These are phyloP conservation scores for Alectoris magna DNA, from an alignment of 2,797 vertebrate genomes.

Conservation along the genomic window DNA sequence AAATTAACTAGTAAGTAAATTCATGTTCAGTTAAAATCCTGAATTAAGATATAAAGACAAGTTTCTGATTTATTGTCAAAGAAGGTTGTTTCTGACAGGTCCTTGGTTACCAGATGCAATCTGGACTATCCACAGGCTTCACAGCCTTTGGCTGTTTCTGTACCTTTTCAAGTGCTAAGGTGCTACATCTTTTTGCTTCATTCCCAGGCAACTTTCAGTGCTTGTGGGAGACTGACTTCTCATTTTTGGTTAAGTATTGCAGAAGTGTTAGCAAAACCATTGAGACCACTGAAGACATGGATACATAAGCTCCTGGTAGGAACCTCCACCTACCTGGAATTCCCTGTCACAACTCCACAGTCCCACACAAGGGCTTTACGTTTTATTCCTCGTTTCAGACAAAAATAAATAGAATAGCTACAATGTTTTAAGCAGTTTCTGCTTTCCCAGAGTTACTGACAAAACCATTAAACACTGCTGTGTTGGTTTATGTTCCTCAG, in stretches of 20 bases:
- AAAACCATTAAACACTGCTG: background rate
- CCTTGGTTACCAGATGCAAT: background rate
- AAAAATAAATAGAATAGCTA: conserved; percentile 22
- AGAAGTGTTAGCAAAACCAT: conserved; percentile 2
- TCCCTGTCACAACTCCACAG: background rate
- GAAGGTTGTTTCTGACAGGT: background rate
- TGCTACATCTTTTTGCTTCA: background rate
- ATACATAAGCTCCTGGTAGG: background rate
- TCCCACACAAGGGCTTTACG: background rate
- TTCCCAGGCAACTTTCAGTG: background rate
- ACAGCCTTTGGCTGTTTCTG: background rate
- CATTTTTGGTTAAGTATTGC: background rate
- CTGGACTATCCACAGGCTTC: background rate
- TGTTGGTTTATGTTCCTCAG: background rate
- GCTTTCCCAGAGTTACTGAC: background rate
- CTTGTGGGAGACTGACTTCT: background rate
- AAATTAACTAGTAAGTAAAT: background rate
- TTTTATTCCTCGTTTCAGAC: conserved; percentile 20
- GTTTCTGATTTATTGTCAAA: fast-evolving
- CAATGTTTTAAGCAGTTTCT: conserved; percentile 13
- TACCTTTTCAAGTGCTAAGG: background rate
- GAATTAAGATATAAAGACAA: background rate
- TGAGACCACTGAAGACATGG: background rate
- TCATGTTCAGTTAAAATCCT: background rate
- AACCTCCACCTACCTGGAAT: background rate